A percentile compares a stretch with the other conserved stretches of the same genome.
These are phyloP conservation scores for Lapara coniferarum DNA, from an alignment of 2,888 invertebrate genomes.

Conservation along the genomic window DNA sequence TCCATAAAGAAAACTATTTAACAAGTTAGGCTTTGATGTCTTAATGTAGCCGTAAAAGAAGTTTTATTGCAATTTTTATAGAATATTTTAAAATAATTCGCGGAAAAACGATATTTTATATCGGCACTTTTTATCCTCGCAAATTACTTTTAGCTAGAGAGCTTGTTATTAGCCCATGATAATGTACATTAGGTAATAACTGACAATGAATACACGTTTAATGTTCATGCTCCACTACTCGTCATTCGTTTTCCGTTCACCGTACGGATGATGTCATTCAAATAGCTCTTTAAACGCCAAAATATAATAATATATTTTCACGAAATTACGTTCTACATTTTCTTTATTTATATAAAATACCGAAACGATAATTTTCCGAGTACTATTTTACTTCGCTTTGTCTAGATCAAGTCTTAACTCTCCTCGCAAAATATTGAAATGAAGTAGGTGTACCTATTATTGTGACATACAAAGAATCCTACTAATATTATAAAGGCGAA, in stretches of 20 bases:
- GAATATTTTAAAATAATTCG: not conserved
- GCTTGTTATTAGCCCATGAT: not conserved
- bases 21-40: not conserved
- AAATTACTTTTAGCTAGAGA: not conserved
- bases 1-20: no score
- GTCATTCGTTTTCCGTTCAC: not conserved
- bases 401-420: no score
- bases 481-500: no score
- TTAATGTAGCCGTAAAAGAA: not conserved
- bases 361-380: no score
- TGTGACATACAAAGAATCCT: not conserved
- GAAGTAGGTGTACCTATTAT: no score
- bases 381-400: no score
- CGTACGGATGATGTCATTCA: not conserved
- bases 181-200: not conserved
- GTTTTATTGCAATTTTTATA: constrained; percentile 1
- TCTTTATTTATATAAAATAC: no score
- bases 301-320: no score
- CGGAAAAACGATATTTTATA: not conserved
- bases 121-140: not conserved
- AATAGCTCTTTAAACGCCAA: not conserved
- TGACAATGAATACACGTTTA: not conserved
- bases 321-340: no score
- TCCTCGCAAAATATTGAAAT: not conserved
- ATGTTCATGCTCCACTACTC: not conserved